These are phyloP conservation scores for Crematogaster levior DNA, from an alignment of 2,888 invertebrate species.

Conservation along the genomic window DNA sequence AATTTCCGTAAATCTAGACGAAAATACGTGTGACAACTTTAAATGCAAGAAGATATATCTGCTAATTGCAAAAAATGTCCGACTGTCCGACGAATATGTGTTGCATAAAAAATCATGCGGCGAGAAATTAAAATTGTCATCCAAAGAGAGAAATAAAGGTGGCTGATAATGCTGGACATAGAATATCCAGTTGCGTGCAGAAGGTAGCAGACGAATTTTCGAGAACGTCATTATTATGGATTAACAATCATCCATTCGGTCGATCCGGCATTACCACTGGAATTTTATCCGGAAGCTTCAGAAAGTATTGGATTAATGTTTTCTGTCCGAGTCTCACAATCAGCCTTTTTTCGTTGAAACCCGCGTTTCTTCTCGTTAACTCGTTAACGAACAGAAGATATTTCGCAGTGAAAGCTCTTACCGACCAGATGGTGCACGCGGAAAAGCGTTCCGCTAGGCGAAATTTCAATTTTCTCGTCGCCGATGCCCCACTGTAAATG, in stretches of 20 bases:
- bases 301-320: conserved; percentile 60
- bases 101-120: conserved; percentile 10
- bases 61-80: conserved; percentile 35
- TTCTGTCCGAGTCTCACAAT: background rate
- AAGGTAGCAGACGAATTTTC: conserved; percentile 50
- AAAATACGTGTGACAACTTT: background rate
- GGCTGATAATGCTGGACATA: conserved; percentile 10
- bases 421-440: conserved; percentile 40
- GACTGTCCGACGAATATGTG: background rate
- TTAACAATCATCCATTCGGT: conserved; percentile 67
- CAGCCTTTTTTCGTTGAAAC: conserved; percentile 1
- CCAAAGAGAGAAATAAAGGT: conserved; percentile 13
- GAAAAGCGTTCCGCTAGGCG: conserved; percentile 45
- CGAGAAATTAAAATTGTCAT: conserved; percentile 29
- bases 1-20: conserved; percentile 13
- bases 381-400: conserved; percentile 75
- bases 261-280: conserved; percentile 41
- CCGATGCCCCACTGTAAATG: conserved; percentile 61
- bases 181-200: background rate
- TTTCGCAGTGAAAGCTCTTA: conserved; percentile 61
- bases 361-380: conserved; percentile 77
- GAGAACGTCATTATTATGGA: conserved; percentile 70
- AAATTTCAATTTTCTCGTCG: conserved; percentile 73
- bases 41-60: conserved; percentile 20
- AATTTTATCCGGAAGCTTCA: conserved; percentile 58